Evolutionary conservation across 92 coral and sea anemone species (phyloP), one percentile per base, ranked within the genome.

Genomic region (Porites rus): DNA sequence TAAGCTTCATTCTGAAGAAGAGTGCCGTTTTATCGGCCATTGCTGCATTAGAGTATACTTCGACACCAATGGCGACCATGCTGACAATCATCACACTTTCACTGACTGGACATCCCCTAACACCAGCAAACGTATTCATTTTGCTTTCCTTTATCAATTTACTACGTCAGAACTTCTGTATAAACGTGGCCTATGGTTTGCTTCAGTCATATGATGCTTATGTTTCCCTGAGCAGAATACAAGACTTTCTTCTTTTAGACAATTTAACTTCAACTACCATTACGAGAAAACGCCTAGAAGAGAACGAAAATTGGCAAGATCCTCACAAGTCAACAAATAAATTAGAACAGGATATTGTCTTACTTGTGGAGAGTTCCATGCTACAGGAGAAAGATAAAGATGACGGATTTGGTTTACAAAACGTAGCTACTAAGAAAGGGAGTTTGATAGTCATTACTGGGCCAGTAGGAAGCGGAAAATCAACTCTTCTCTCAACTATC

Each of bases 201-300:
- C 17, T 69, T 38, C 46, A 6, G 9, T 10, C 17, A 69, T 69
- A 22, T n/a, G 74, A 69, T n/a, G 61, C 14, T 56, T 56, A 56
- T 0, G 61, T 56, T 56, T 56, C 61, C 16, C 61, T 56, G 2
- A 10, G 14, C 2, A 66, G 71, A 24, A 66, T 66, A 4, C 20
- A 66, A 21, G 71, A 66, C 18, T 69, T 69, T 18, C 51, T 69
- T 22, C 74, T 66, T 66, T 66, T 66, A 21, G 71, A 66, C 9
- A 24, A 56, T 56, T 21, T 66, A n/a, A n/a, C 71, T n/a, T 66
- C 19, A 66, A 6, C 31, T 10, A 22, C 7, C 14, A 2, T 10
- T n/a, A 69, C 10, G 51, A 9, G 9, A 19, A 12, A 24, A 10
- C 7, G 25, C 51, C 46, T 8, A 21, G 51, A 24, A 8, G 31